Conservation (phyloP, 1,140 invertebrate species). For the Gryllus bimaculatus region DNA sequence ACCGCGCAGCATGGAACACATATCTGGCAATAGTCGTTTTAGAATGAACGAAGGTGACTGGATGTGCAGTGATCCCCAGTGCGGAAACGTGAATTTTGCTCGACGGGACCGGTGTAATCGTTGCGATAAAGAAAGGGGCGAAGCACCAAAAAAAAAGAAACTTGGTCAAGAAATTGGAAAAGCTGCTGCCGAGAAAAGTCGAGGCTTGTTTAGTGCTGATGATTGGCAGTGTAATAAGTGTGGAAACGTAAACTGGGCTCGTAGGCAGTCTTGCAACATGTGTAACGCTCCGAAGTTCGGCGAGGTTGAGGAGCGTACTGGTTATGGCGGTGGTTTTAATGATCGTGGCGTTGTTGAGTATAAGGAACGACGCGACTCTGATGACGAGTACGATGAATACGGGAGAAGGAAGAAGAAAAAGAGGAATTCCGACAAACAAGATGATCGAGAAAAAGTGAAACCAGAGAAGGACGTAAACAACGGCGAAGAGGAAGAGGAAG, state of each 20-base stretch:
- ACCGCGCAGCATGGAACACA: conserved; percentile 7
- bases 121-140: conserved; percentile 39
- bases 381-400: conserved; percentile 94
- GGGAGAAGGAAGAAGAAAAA: conserved; percentile 76
- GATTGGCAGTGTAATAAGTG: conserved; percentile 99
- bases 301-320: conserved; percentile 69
- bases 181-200: conserved; percentile 93
- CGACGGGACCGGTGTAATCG: conserved; percentile 20
- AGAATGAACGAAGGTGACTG: conserved; percentile 17
- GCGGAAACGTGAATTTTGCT: conserved; percentile 21
- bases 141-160: conserved; percentile 71
- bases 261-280: conserved; percentile 93
- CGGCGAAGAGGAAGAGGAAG: conserved; percentile 7
- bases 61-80: conserved; percentile 20
- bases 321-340: conserved; percentile 85
- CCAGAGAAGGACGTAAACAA: conserved; percentile 16
- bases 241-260: conserved; percentile 99
- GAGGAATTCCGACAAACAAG: conserved; percentile 36
- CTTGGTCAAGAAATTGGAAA: conserved; percentile 96
- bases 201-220: conserved; percentile 95
- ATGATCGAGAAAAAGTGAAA: conserved; percentile 34
- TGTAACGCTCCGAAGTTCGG: conserved; percentile 97
- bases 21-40: conserved; percentile 9
- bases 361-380: conserved; percentile 75
- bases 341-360: conserved; percentile 90